Conservation (phyloP, 2,888 invertebrate species). For the Hybos culiciformis region DNA sequence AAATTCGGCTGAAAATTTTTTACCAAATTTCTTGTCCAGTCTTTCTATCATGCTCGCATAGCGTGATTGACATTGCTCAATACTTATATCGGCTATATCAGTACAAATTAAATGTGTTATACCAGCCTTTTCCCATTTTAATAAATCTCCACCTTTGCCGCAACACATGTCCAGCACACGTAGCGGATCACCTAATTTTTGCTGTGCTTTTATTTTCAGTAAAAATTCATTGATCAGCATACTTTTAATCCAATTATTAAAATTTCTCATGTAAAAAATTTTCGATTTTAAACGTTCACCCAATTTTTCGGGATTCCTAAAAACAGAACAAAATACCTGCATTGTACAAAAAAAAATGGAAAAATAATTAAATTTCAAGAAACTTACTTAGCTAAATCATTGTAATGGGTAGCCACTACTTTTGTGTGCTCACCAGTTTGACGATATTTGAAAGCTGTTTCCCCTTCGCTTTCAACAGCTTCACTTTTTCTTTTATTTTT, state of each 20-base stretch:
- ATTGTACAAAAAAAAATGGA: no score
- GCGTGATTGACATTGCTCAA: constrained; percentile 77
- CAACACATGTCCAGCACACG: constrained; percentile 88
- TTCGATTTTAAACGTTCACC: constrained; percentile 71
- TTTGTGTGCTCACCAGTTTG: constrained; percentile 22
- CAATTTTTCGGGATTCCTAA: no score
- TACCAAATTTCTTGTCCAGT: constrained; percentile 26
- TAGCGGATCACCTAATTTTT: constrained; percentile 50
- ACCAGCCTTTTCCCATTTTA: constrained; percentile 84
- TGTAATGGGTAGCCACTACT: constrained; percentile 84
- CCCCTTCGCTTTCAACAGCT: not conserved
- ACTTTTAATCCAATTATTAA: constrained; percentile 98
- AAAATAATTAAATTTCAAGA: no score
- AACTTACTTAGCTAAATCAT: constrained; percentile 72
- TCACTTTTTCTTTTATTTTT: not conserved
- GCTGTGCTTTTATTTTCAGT: constrained; percentile 47
- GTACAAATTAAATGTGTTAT: constrained; percentile 76
- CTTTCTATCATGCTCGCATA: constrained; percentile 54
- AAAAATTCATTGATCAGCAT: constrained; percentile 78
- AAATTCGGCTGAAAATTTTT: constrained; percentile 73
- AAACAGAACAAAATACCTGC: no score
- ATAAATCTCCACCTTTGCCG: constrained; percentile 95
- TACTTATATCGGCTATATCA: constrained; percentile 85
- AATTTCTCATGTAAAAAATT: constrained; percentile 88
- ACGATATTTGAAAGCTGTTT: not conserved